Base-by-base conservation (phyloP, 2,797 vertebrate species). In the Malacoctenus gilli region DNA sequence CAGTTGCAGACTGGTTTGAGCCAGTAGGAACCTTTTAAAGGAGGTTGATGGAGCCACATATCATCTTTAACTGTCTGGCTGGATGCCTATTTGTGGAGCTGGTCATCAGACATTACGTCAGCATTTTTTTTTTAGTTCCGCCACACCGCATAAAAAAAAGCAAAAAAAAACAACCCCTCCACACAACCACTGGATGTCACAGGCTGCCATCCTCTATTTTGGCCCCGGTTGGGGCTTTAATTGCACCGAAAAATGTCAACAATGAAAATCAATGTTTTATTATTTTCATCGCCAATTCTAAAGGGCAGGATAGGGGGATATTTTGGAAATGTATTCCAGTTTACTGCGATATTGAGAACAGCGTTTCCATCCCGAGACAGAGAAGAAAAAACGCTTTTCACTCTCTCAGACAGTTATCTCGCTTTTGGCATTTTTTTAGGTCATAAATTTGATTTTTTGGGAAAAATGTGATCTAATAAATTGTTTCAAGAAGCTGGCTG, bases 41-140 rank as follows among this genome's bases (percentile, higher is more conserved):
- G 38, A 56, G 51, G 19, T 42, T 63, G 70, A 61, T 66, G 44
- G 41, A 38, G 28, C 68, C 68, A 74, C 62, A 65, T 59, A 65
- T 63, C 62, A 63, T 72, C 54, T 80, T 75, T 74, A 67, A 69
- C 67, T 75, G 77, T 77, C 71, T 75, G 82, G 50, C 48, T 0
- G 32, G 40, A 31, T 25, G 46, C 43, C 62, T 66, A 31, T 72
- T 79, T 55, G 53, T 50, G 39, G 55, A 64, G 23, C 51, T 48
- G 49, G 60, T 62, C 76, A 67, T 83, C 64, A 80, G 79, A 84
- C 69, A 50, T 80, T 72, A 79, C 51, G 34, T 87, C 80, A 80
- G 65, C 57, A 46, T 60, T 70, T 28, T 28, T 28, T 28, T 28
- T 28, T 28, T 28, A 6, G 6, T 28, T 2, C 1, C 1, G 2